Conservation (phyloP, 2,797 vertebrate species). For the Spatula clypeata region DNA sequence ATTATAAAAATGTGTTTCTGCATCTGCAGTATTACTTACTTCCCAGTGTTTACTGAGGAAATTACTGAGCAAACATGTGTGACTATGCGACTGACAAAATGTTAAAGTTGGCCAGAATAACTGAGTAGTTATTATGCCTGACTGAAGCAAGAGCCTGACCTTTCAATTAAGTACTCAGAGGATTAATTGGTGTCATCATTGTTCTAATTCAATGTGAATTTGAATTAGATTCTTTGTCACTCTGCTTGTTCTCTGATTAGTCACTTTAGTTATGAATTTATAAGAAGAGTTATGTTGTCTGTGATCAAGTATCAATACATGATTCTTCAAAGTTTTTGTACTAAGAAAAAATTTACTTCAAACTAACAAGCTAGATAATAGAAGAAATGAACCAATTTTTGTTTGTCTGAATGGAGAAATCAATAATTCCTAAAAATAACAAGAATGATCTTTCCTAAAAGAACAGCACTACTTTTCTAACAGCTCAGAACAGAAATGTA, state of each 20-base stretch:
- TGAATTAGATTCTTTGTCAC: not conserved
- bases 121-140: not conserved
- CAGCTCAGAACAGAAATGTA: not conserved
- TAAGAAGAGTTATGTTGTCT: not conserved
- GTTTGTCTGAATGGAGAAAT: not conserved
- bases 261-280: not conserved
- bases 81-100: not conserved
- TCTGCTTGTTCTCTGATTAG: not conserved
- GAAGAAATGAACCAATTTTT: not conserved
- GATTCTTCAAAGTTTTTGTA: not conserved
- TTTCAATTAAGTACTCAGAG: not conserved
- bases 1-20: not conserved
- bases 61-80: not conserved
- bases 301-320: not conserved
- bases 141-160: not conserved
- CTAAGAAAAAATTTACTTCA: not conserved
- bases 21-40: not conserved
- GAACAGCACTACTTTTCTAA: not conserved
- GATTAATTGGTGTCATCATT: not conserved
- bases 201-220: not conserved
- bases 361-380: not conserved
- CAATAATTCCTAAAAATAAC: not conserved
- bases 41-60: constrained; percentile 5
- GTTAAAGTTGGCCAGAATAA: not conserved
- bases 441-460: not conserved